These are phyloP conservation scores for Bolinopsis microptera DNA, from an alignment of 37 sponge, comb jelly and placozoan genomes.

Conservation along the genomic window DNA sequence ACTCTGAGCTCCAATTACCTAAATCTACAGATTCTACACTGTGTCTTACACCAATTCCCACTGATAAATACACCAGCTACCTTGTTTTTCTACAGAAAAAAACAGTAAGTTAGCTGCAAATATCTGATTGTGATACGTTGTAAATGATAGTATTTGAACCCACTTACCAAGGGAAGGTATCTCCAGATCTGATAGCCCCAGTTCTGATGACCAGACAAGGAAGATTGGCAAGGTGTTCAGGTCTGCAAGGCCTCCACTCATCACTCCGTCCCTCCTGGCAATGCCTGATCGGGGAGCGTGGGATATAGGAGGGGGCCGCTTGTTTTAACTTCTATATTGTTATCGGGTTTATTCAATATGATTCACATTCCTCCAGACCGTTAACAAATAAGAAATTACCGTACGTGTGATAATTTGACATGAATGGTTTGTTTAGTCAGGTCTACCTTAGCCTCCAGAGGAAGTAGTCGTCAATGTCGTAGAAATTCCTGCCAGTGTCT, in stretches of 20 bases:
- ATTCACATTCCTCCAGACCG: neutral
- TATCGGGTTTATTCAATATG: neutral
- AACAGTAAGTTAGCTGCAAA: too few relatives aligned
- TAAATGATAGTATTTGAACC: too few relatives aligned
- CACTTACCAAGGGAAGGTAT: conserved; percentile 47
- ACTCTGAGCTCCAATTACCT: too few relatives aligned
- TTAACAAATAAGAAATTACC: neutral
- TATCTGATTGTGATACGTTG: too few relatives aligned
- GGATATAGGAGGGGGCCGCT: neutral
- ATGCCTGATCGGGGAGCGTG: conserved; percentile 3
- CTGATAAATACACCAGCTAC: too few relatives aligned
- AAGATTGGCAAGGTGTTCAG: conserved; percentile 18
- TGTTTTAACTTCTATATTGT: neutral
- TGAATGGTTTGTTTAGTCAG: neutral
- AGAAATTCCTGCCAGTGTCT: conserved; percentile 68
- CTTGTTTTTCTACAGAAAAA: too few relatives aligned
- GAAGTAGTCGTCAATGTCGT: conserved; percentile 73
- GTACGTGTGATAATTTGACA: neutral
- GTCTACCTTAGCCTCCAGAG: conserved; percentile 62
- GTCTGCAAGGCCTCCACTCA: conserved; percentile 17
- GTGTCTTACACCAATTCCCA: too few relatives aligned
- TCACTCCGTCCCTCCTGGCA: conserved; percentile 26
- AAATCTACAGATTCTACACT: too few relatives aligned
- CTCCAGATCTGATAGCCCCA: conserved; percentile 8
- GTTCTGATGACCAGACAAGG: conserved; percentile 39